Percentiles rank a stretch among this genome's conserved stretches.
These are phyloP conservation scores for Camponotus pennsylvanicus DNA, from an alignment of 1,140 invertebrate species.

Conservation along the genomic window DNA sequence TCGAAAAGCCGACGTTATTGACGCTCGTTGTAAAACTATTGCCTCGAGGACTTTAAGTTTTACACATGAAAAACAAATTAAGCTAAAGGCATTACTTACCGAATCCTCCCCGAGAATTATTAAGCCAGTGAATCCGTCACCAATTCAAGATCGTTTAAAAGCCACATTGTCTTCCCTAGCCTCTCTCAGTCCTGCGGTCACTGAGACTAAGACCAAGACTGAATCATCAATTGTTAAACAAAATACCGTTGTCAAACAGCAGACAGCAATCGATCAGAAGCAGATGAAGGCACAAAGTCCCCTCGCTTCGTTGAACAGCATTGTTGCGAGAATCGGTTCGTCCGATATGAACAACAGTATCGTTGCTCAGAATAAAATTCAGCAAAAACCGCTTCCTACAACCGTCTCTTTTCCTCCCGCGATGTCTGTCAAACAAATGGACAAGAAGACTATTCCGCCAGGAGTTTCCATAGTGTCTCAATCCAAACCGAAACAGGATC, in stretches of 20 bases:
- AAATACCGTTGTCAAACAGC: constrained; percentile 29
- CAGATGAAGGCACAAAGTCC: constrained; percentile 72
- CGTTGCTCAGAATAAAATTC: constrained; percentile 63
- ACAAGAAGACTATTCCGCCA: constrained; percentile 47
- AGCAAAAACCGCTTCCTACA: constrained; percentile 47
- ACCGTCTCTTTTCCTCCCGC: constrained; percentile 28
- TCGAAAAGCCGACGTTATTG: constrained; percentile 75
- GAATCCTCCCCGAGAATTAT: constrained; percentile 76
- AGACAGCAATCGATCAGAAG: constrained; percentile 1
- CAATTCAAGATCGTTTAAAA: constrained; percentile 81
- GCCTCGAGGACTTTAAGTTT: constrained; percentile 78
- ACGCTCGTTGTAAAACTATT: constrained; percentile 80
- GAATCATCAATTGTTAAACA: constrained; percentile 48
- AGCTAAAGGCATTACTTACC: constrained; percentile 77
- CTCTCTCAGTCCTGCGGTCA: constrained; percentile 42
- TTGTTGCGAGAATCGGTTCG: constrained; percentile 80
- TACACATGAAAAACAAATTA: constrained; percentile 77
- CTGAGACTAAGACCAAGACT: constrained; percentile 48
- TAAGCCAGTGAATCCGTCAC: constrained; percentile 77
- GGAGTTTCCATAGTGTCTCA: constrained; percentile 50
- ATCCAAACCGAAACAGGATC: constrained; percentile 71
- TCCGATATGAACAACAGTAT: constrained; percentile 54
- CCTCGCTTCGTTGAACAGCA: constrained; percentile 80
- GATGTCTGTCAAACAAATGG: constrained; percentile 62
- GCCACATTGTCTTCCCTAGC: constrained; percentile 81